Percentiles rank a stretch among this genome's conserved stretches.
These are phyloP conservation scores for Seriola quinqueradiata DNA, from an alignment of 2,113 vertebrate genomes.

Conservation along the genomic window DNA sequence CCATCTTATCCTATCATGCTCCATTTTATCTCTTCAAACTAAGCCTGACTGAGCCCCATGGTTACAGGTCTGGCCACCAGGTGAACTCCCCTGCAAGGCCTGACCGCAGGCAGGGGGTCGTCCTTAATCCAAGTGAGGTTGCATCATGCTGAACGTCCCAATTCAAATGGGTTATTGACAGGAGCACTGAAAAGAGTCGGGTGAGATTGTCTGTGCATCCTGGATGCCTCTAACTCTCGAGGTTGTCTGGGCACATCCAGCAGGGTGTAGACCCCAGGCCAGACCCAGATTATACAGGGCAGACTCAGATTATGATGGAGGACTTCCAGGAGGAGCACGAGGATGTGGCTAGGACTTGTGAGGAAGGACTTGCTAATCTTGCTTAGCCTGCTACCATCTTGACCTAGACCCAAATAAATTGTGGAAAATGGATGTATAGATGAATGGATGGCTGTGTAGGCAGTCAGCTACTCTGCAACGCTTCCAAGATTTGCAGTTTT, in stretches of 20 bases:
- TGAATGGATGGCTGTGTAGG: neutral
- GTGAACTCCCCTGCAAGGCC: neutral
- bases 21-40: neutral
- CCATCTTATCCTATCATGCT: neutral
- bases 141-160: neutral
- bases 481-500: neutral
- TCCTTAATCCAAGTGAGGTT: neutral
- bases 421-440: neutral
- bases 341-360: neutral
- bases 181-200: neutral
- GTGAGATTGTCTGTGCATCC: neutral
- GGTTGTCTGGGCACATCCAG: neutral
- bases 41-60: constrained; percentile 7
- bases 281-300: neutral
- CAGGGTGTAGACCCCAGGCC: neutral
- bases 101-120: neutral
- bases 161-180: neutral
- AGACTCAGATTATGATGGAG: neutral
- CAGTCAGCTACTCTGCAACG: neutral
- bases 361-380: neutral
- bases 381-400: neutral
- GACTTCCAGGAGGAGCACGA: neutral
- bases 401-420: neutral
- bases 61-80: neutral
- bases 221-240: neutral